phyloP scores from a whole-genome alignment of 2,888 invertebrate species.

The Ophion slaviceki region DNA sequence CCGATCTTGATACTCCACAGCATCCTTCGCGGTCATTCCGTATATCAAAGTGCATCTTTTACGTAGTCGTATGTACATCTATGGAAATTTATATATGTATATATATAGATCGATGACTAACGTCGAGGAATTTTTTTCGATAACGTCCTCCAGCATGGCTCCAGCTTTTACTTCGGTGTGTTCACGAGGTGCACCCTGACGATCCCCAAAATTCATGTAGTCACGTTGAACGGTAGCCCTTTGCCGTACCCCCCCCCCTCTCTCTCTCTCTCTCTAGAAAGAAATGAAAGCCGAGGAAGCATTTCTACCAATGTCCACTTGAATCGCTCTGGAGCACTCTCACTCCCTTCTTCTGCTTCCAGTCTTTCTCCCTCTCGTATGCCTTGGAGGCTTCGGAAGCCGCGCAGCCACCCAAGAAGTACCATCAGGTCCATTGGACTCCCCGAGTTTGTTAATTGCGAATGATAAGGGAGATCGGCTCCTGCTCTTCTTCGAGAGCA shows the following conservation, averaged over 20 bases:
- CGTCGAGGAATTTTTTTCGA: constrained; percentile 56
- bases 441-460: constrained; percentile 80
- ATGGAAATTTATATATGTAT: constrained; percentile 15
- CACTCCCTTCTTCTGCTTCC: neutral
- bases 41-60: constrained; percentile 1
- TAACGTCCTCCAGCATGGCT: constrained; percentile 48
- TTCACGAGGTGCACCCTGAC: constrained; percentile 42
- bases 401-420: constrained; percentile 78
- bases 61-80: neutral
- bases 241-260: constrained; percentile 31
- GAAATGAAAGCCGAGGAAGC: constrained; percentile 40
- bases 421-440: constrained; percentile 61
- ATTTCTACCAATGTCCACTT: constrained; percentile 64
- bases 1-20: neutral
- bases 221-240: constrained; percentile 62
- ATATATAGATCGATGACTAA: constrained; percentile 62
- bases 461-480: constrained; percentile 72
- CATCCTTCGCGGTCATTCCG: constrained; percentile 7
- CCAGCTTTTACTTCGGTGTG: constrained; percentile 44
- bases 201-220: constrained; percentile 58
- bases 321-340: constrained; percentile 15
- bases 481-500: constrained; percentile 44
- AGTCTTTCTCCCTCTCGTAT: constrained; percentile 22
- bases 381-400: constrained; percentile 47
- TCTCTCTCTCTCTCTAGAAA: constrained; percentile 8